These are phyloP conservation scores for Cydia splendana DNA, from an alignment of 1,140 invertebrate genomes.

Conservation along the genomic window DNA sequence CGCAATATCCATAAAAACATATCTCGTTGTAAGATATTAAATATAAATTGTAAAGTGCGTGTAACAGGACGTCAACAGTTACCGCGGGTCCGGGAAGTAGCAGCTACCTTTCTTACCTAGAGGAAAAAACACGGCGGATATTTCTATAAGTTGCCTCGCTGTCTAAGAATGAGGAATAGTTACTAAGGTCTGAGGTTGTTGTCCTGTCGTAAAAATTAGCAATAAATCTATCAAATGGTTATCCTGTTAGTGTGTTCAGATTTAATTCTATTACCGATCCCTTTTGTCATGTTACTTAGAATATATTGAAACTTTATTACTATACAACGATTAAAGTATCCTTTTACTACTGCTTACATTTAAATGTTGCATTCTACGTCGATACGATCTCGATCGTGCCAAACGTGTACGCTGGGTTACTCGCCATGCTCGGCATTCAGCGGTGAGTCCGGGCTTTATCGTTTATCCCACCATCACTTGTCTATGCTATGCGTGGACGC, in stretches of 20 bases:
- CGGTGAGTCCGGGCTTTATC: conserved; percentile 43
- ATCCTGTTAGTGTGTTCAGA: neutral
- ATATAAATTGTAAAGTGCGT: conserved; percentile 12
- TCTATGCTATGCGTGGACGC: conserved; percentile 56
- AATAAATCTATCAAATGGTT: neutral
- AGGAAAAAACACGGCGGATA: neutral
- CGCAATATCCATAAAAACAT: neutral
- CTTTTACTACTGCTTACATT: conserved; percentile 8
- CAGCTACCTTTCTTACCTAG: neutral
- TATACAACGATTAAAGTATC: neutral
- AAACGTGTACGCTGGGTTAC: neutral
- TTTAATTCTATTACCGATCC: neutral
- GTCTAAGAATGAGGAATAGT: conserved; percentile 6
- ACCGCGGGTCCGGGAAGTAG: neutral
- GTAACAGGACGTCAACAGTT: conserved; percentile 30
- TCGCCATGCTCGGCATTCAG: conserved; percentile 24
- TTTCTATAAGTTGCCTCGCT: neutral
- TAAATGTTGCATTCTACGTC: conserved; percentile 12
- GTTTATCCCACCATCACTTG: conserved; percentile 61
- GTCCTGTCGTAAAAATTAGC: neutral
- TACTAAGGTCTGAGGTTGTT: neutral
- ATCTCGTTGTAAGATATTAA: neutral
- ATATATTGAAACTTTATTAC: neutral
- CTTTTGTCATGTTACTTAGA: neutral
- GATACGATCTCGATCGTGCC: conserved; percentile 26